A percentile compares a stretch with the other conserved stretches of the same genome.
Conservation (phyloP, 1,140 invertebrate species). For the Drosophila triauraria region DNA sequence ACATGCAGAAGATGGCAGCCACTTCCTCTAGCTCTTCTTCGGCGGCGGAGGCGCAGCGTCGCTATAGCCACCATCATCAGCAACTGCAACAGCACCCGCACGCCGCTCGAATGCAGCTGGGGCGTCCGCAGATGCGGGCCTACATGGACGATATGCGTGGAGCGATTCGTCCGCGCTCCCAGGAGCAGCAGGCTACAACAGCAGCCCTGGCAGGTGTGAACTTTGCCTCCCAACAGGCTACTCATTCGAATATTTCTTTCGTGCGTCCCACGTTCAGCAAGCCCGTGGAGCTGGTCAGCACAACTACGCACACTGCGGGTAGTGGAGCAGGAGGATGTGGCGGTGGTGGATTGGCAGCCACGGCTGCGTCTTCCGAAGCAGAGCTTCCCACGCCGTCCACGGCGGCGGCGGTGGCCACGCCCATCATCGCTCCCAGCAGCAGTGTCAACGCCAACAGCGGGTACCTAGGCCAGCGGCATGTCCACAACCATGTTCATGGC, state of each 20-base stretch:
- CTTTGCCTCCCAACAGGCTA: conserved; percentile 9
- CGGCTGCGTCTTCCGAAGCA: conserved; percentile 23
- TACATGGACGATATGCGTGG: conserved; percentile 70
- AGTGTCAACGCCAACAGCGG: conserved; percentile 20
- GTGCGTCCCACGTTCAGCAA: conserved; percentile 79
- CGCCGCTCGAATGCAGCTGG: conserved; percentile 49
- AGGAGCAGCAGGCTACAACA: conserved; percentile 51
- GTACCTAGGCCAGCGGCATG: conserved; percentile 48
- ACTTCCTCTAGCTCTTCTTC: conserved; percentile 59
- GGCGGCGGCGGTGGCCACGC: conserved; percentile 10
- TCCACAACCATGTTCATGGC: conserved; percentile 44
- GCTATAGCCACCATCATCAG: conserved; percentile 64
- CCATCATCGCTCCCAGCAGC: conserved; percentile 25
- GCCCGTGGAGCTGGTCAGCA: conserved; percentile 74
- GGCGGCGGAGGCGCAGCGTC: conserved; percentile 42
- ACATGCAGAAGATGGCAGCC: conserved; percentile 60
- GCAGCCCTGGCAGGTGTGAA: conserved; percentile 20
- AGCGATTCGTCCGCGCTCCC: conserved; percentile 61
- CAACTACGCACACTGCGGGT: conserved; percentile 62
- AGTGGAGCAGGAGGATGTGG: not conserved
- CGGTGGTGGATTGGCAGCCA: conserved; percentile 10
- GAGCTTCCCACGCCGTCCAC: conserved; percentile 53
- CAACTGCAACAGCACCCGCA: conserved; percentile 9
- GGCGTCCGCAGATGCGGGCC: conserved; percentile 63
- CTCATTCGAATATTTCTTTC: conserved; percentile 74